Evolutionary conservation across 2,888 invertebrate species (phyloP), one percentile per base, ranked within the genome.

Genomic region (Pachymerium ferrugineum): DNA sequence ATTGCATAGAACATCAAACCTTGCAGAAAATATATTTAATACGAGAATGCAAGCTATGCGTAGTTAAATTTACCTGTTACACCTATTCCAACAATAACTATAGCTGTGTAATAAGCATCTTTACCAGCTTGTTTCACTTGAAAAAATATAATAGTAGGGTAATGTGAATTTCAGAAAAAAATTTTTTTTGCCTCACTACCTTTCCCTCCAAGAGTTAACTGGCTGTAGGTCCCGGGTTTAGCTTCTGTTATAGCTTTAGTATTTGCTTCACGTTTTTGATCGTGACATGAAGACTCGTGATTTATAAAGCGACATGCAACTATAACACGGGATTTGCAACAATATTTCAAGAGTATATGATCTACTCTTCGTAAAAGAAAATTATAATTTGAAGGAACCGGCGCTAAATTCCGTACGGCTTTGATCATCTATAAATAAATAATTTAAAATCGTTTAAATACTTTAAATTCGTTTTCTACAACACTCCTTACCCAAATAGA

Each of bases 101-200:
- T 88, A 14, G 90, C 90, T 78, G 91, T 86, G 80, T 96, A 96
- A 8, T 91, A 90, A 1, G 88, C 90, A 77, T 94, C 94, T 84
- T 94, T 94, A 1, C 94, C 92, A 16, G 92, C 92, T 84, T 95
- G 93, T 82, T 93, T 94, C 1, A 94, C 92, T 86, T 89, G 69
- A 78, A 67, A 67, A 14, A 16, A 22, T 28, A 67, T 16, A 19
- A 16, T 67, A 19, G 19, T 29, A 67, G 67, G 4, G 3, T 5
- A 67, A n/a, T 28, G n/a, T n/a, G n/a, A n/a, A n/a, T 35, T 35
- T 67, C 19, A 29, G n/a, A 16, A 67, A 5, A n/a, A 10, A 29
- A 19, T 29, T 29, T 28, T 67, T 8, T 62, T 25, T 14, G 25
- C 8, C 31, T 10, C 12, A 14, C 10, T 0, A 71, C 71, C 71